Percentiles rank a stretch among this genome's conserved stretches.
These are phyloP conservation scores for Trachops cirrhosus DNA, from an alignment of 2,797 vertebrate genomes.

Conservation along the genomic window DNA sequence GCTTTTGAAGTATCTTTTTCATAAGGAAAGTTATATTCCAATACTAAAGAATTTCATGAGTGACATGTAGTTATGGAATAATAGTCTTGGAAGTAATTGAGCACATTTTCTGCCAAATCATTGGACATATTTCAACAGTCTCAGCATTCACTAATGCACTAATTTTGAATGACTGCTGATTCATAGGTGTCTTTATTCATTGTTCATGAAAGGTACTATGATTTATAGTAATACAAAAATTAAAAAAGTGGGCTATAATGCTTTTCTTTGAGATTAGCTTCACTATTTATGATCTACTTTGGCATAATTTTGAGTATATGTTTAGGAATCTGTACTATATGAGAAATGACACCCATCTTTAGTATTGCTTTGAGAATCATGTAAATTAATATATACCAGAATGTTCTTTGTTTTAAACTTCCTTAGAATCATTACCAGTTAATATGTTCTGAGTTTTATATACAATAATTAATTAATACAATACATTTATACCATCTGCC, in stretches of 20 bases:
- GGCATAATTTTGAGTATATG: not conserved
- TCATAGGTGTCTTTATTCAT: conserved; percentile 17
- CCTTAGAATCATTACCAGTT: not conserved
- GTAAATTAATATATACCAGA: not conserved
- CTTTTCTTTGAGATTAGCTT: not conserved
- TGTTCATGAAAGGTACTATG: not conserved
- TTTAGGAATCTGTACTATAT: conserved; percentile 8
- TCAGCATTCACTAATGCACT: conserved; percentile 20
- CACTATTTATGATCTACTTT: not conserved
- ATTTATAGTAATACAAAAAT: not conserved
- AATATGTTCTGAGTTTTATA: not conserved
- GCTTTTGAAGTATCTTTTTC: not conserved
- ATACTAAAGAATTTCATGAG: not conserved
- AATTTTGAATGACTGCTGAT: conserved; percentile 39
- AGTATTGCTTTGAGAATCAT: not conserved
- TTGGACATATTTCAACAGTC: conserved; percentile 9
- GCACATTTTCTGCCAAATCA: conserved; percentile 37
- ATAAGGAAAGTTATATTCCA: not conserved
- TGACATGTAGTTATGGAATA: conserved; percentile 12
- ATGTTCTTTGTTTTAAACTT: not conserved
- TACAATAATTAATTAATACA: not conserved
- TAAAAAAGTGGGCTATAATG: not conserved
- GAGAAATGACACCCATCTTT: not conserved
- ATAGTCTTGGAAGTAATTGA: conserved; percentile 25
- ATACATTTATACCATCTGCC: not conserved